Conservation (phyloP, 2,113 vertebrate genomes). For the Scomber japonicus region DNA sequence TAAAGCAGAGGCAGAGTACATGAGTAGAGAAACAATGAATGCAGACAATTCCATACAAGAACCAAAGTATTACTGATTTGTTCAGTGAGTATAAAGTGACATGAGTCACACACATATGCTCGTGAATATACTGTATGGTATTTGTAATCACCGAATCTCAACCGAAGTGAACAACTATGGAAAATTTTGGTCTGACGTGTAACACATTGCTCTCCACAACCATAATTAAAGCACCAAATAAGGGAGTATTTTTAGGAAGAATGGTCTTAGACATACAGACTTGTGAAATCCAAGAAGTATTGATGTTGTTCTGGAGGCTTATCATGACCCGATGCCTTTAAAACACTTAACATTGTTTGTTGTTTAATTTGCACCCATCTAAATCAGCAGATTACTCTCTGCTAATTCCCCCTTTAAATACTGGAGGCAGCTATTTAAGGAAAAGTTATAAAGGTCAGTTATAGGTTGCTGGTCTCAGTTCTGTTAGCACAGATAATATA, state of each 20-base stretch:
- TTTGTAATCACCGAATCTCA: background rate
- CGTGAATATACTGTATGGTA: too few species aligned
- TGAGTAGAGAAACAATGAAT: background rate
- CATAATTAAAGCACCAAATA: background rate
- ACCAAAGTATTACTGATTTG: background rate
- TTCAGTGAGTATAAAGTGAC: background rate
- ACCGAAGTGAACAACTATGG: background rate
- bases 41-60: background rate
- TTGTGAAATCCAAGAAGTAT: background rate
- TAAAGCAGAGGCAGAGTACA: background rate
- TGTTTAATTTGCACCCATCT: conserved; percentile 11
- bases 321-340: background rate
- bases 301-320: background rate
- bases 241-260: too few species aligned
- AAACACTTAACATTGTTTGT: background rate
- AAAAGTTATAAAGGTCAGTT: conserved; percentile 18
- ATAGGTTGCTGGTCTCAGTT: conserved; percentile 30
- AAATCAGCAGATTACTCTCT: conserved; percentile 3
- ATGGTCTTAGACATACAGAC: background rate
- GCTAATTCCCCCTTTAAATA: background rate
- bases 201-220: too few species aligned
- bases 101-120: background rate
- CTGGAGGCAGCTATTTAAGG: conserved; percentile 3
- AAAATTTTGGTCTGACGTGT: too few species aligned
- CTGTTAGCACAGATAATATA: conserved; percentile 30